Evolutionary conservation across 1,140 invertebrate species (phyloP), one percentile per base, ranked within the genome.

Genomic region (Potamilus streckersoni): DNA sequence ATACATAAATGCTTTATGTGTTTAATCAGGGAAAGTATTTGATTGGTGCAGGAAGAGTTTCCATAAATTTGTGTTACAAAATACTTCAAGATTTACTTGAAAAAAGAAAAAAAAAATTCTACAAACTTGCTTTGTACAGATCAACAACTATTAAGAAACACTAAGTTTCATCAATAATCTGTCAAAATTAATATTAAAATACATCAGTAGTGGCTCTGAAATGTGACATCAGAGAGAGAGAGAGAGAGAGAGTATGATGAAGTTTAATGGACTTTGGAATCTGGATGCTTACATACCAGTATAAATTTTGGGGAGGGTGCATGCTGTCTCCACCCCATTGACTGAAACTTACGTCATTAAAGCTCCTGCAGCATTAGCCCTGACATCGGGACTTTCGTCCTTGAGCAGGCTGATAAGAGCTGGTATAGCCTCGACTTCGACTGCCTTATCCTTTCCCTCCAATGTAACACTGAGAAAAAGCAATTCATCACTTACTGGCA

Each of bases 311-410:
- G 65, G 62, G 20, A 71, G 19, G 55, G 17, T n/a, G 19, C n/a
- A 68, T 49, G 14, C 49, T 19, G 38, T 6, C 55, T 20, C 15
- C 20, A 67, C 38, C 38, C 4, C 38, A 6, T 49, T 0, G 11
- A 49, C 38, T 65, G 56, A 73, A 49, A 82, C 82, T 82, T 82
- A 90, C 89, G 80, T 87, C 84, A 87, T 88, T 14, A 90, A 80
- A 19, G 90, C 90, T 65, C 88, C 85, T 58, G 89, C 89, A 75
- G 89, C 87, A 81, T 89, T 90, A 49, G 87, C 88, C 69, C 83
- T 83, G 0, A 90, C 88, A 74, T 85, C 80, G 13, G 82, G 23
- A 58, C 79, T 72, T 20, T 71, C 31, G 73, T 89, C 86, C 49
- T 79, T 80, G 1, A 90, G 81, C 19, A 90, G 78, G 63, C 80